A percentile compares a stretch with the other conserved stretches of the same genome.
Conservation (phyloP, 2,797 vertebrate genomes). For the Glossophaga mutica region DNA sequence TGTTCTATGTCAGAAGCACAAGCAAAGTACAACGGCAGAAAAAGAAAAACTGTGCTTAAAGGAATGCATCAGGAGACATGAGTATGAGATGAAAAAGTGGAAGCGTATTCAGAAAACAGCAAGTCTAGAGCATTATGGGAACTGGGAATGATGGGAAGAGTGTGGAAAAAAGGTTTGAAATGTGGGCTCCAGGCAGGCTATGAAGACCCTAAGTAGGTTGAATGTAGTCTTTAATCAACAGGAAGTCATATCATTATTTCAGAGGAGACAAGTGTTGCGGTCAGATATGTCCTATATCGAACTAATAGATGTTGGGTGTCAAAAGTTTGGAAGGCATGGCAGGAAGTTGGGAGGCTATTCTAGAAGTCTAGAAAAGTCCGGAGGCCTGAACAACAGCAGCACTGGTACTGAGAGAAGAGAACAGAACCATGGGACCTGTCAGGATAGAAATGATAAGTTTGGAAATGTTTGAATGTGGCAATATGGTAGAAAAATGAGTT, state of each 20-base stretch:
- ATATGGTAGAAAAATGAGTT: neutral
- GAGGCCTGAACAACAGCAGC: neutral
- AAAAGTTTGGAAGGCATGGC: neutral
- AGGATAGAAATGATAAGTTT: neutral
- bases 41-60: neutral
- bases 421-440: no score
- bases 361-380: neutral
- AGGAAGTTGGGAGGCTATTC: neutral
- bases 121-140: neutral
- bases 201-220: neutral
- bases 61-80: neutral
- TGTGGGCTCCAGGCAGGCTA: neutral
- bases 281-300: neutral
- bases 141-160: neutral
- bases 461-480: neutral
- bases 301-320: neutral
- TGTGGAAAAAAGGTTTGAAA: neutral
- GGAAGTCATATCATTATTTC: neutral
- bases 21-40: neutral
- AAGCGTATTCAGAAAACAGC: neutral
- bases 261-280: neutral
- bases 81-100: neutral
- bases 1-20: neutral
- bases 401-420: neutral
- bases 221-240: neutral